Conservation (phyloP, 2,113 vertebrate species). For the Nesoenas mayeri region DNA sequence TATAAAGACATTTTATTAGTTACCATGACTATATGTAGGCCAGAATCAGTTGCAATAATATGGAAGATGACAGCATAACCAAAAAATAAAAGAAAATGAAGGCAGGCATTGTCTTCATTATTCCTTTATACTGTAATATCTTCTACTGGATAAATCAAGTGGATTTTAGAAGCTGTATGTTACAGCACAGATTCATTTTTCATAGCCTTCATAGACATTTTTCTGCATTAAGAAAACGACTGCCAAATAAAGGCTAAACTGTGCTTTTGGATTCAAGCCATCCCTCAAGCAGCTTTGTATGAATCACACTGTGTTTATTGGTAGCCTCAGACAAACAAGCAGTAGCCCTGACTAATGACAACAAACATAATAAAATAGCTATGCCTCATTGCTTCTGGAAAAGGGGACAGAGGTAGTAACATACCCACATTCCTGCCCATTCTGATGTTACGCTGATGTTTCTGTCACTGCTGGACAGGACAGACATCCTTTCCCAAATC, state of each 20-base stretch:
- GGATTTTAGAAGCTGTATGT: slow-evolving; percentile 45
- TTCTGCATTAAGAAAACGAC: slow-evolving; percentile 56
- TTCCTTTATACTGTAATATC: slow-evolving; percentile 13
- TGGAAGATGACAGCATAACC: slow-evolving; percentile 19
- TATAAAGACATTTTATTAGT: slow-evolving; percentile 34
- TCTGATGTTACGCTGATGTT: neutral
- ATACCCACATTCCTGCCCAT: neutral
- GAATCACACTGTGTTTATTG: slow-evolving; percentile 26
- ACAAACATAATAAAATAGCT: neutral
- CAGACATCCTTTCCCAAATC: neutral
- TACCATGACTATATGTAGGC: neutral
- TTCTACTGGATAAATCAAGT: slow-evolving; percentile 40
- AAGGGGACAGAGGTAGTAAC: neutral
- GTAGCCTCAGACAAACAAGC: slow-evolving; percentile 44
- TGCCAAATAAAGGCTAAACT: slow-evolving; percentile 59
- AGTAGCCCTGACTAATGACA: slow-evolving; percentile 51
- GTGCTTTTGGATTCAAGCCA: slow-evolving; percentile 24
- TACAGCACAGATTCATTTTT: slow-evolving; percentile 55
- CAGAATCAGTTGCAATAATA: neutral
- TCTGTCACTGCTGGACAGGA: neutral
- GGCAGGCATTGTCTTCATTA: slow-evolving; percentile 31
- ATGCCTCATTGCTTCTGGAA: neutral
- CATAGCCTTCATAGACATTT: slow-evolving; percentile 50
- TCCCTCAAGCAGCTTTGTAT: slow-evolving; percentile 2
- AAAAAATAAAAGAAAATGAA: slow-evolving; percentile 42